Evolutionary conservation across 2,888 invertebrate species (phyloP).

Genomic region (Sphaerophoria taeniata): DNA sequence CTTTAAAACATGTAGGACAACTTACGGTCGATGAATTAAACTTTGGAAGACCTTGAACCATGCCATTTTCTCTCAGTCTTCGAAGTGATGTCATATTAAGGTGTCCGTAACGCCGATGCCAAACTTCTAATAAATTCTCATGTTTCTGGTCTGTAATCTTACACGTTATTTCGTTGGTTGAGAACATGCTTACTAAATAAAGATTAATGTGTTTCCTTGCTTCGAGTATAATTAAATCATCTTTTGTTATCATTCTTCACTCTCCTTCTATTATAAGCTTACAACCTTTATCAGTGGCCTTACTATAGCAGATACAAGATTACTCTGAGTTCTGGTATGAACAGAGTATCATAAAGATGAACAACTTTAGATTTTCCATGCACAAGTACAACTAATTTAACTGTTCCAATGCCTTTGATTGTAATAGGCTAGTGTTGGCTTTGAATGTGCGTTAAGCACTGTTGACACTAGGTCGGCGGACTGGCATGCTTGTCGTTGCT

Average conservation of each 20-base stretch:
- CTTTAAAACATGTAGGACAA: constrained; percentile 12
- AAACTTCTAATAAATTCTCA: background rate
- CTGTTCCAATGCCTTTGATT: constrained; percentile 16
- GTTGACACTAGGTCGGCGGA: too few relatives aligned
- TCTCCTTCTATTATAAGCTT: constrained; percentile 7
- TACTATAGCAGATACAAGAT: constrained; percentile 35
- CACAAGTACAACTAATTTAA: constrained; percentile 12
- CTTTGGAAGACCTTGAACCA: constrained; percentile 1
- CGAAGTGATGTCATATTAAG: constrained; percentile 1
- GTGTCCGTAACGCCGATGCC: background rate
- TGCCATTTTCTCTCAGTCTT: background rate
- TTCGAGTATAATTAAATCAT: background rate
- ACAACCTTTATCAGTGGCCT: constrained; percentile 11
- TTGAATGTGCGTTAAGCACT: too few relatives aligned
- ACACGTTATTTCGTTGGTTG: too few relatives aligned
- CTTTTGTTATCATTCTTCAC: background rate
- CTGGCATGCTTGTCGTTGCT: too few relatives aligned
- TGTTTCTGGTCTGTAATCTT: too few relatives aligned
- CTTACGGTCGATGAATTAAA: background rate
- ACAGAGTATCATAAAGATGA: constrained; percentile 25
- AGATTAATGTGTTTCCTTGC: background rate
- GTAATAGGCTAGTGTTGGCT: too few relatives aligned
- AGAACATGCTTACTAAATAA: background rate
- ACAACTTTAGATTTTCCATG: constrained; percentile 18
- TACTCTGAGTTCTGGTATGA: constrained; percentile 30